Evolutionary conservation across 1,140 invertebrate genomes (phyloP), one percentile per base, ranked within the genome.

Genomic region (Musca domestica): DNA sequence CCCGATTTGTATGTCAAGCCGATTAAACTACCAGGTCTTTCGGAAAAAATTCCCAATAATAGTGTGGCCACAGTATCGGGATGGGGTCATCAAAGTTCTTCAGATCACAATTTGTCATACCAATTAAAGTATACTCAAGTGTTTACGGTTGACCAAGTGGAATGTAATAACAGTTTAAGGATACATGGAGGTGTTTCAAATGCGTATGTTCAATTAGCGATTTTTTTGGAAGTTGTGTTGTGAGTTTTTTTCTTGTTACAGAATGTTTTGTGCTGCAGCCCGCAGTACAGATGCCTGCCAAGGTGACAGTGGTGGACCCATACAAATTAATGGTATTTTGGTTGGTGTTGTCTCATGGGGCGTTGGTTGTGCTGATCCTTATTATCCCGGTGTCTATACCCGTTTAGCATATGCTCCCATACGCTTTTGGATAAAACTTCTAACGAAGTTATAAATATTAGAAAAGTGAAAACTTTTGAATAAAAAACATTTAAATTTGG

Each of bases 301-400:
- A 71, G 78, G 82, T 2, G 86, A 87, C 68, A 84, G 84, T 22
- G 85, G 85, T 27, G 84, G 86, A 9, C 83, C 85, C 25, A 77
- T 86, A 27, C 72, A 77, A n/a, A 51, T 69, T 3, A 63, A 81
- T 12, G 74, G 77, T n/a, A 72, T 63, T 1, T 70, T 84, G 0
- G 80, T 84, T 58, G 89, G 89, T 20, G 77, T 90, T 19, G 85
- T 88, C 0, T 89, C 88, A 22, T 90, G 88, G 85, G 89, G 89
- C 19, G 82, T 84, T 20, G 85, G 86, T 1, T 91, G 90, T 71
- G 88, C 83, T 2, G 76, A 83, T 69, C 82, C 85, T 0, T 80
- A 82, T 5, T 83, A 83, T 71, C 88, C 88, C 0, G 88, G 88
- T 10, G 85, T 90, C 23, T 90, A 90, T 76, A 87, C 87, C 0